phyloP scores from a whole-genome alignment of 2,888 invertebrate species.

The Cyclophora punctaria region DNA sequence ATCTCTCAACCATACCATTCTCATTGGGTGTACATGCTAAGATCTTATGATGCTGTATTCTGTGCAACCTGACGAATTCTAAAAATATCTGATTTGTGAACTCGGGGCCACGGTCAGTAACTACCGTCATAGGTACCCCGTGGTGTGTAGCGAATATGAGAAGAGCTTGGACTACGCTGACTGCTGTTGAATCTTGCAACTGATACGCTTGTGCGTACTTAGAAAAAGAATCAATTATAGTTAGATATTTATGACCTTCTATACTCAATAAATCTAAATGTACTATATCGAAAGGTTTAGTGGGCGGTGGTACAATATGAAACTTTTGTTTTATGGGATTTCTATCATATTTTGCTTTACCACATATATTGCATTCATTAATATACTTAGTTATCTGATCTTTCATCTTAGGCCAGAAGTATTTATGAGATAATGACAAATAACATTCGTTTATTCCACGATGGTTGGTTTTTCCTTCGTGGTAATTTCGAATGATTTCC shows the following conservation, averaged over 20 bases:
- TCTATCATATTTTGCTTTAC: constrained; percentile 20
- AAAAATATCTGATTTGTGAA: too few species aligned
- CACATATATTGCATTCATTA: constrained; percentile 12
- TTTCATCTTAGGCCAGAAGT: constrained; percentile 25
- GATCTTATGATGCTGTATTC: constrained; percentile 11
- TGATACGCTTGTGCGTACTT: constrained; percentile 18
- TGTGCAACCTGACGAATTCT: constrained; percentile 12
- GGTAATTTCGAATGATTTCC: constrained; percentile 21
- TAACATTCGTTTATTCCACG: constrained; percentile 21
- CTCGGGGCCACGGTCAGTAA: constrained; percentile 14
- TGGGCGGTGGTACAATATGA: not conserved
- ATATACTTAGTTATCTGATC: constrained; percentile 8
- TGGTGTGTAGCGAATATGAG: constrained; percentile 14
- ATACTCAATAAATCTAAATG: constrained; percentile 16
- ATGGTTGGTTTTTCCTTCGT: constrained; percentile 25
- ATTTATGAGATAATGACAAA: constrained; percentile 14
- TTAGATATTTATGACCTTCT: constrained; percentile 16
- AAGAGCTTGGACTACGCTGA: constrained; percentile 15
- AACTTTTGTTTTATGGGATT: constrained; percentile 13
- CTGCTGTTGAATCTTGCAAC: constrained; percentile 12
- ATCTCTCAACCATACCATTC: constrained; percentile 11
- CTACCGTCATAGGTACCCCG: constrained; percentile 14
- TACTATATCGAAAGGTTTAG: constrained; percentile 17
- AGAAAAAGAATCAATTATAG: constrained; percentile 12
- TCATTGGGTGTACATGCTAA: constrained; percentile 11